Evolutionary conservation across 2,888 invertebrate genomes (phyloP).

Genomic region (Meiosimyza decipiens): DNA sequence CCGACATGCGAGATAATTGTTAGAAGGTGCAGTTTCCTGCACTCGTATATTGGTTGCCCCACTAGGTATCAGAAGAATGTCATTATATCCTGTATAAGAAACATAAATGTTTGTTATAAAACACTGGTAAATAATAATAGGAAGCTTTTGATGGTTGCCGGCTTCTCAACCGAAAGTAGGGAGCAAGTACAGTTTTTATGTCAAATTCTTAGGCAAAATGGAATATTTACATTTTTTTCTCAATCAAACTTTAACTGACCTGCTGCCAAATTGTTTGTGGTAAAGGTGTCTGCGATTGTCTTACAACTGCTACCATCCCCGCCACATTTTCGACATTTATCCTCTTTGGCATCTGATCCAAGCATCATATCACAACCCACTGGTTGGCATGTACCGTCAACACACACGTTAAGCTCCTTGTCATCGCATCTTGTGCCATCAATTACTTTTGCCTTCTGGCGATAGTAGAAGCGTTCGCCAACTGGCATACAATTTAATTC

Average conservation of each 20-base stretch:
- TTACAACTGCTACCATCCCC: slow-evolving; percentile 90
- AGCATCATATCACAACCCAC: slow-evolving; percentile 96
- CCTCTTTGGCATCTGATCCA: slow-evolving; percentile 87
- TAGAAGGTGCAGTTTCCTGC: slow-evolving; percentile 81
- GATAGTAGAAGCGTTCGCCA: slow-evolving; percentile 90
- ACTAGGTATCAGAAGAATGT: slow-evolving; percentile 88
- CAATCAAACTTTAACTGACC: slow-evolving; percentile 68
- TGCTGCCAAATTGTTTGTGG: slow-evolving; percentile 77
- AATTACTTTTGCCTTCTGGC: slow-evolving; percentile 82
- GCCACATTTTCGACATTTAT: slow-evolving; percentile 92
- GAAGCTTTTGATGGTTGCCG: too few relatives aligned
- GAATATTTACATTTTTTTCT: not conserved
- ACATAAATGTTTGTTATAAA: too few relatives aligned
- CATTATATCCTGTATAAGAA: slow-evolving; percentile 83
- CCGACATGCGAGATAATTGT: slow-evolving; percentile 90
- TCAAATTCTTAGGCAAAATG: too few relatives aligned
- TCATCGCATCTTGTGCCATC: slow-evolving; percentile 88
- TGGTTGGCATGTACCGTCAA: slow-evolving; percentile 91
- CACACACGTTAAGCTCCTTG: slow-evolving; percentile 90
- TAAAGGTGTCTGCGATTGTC: slow-evolving; percentile 78
- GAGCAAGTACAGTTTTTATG: too few relatives aligned
- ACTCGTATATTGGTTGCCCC: slow-evolving; percentile 93
- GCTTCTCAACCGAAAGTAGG: too few relatives aligned
- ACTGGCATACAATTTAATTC: slow-evolving; percentile 96
- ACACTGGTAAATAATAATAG: too few relatives aligned